These are phyloP conservation scores for Melinopterus prodromus DNA, from an alignment of 2,888 invertebrate species.

Conservation along the genomic window DNA sequence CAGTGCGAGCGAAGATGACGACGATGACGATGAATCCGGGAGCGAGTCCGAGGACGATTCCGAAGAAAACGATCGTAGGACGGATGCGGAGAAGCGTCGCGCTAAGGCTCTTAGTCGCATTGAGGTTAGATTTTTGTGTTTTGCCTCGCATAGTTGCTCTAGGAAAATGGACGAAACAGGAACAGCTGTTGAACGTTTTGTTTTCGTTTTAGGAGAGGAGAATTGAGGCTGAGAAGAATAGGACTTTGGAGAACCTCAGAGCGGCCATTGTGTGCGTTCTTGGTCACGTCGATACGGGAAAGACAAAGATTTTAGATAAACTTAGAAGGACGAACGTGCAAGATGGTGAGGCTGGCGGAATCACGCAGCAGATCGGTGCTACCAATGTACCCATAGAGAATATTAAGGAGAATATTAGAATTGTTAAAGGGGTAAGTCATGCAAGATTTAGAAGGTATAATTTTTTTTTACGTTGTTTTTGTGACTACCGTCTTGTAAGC, in stretches of 20 bases:
- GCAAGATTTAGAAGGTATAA: not conserved
- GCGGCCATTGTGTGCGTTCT: constrained; percentile 98
- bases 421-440: constrained; percentile 85
- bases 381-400: constrained; percentile 98
- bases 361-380: constrained; percentile 99
- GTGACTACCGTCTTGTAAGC: too few relatives aligned
- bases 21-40: constrained; percentile 53
- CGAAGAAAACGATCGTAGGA: constrained; percentile 70
- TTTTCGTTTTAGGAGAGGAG: constrained; percentile 66
- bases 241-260: constrained; percentile 75
- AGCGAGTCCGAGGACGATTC: constrained; percentile 48
- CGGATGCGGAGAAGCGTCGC: constrained; percentile 78
- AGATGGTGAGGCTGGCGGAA: constrained; percentile 98
- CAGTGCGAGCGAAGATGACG: constrained; percentile 59
- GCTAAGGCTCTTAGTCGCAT: constrained; percentile 79
- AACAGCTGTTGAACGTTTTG: not conserved
- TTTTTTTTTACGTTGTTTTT: too few relatives aligned
- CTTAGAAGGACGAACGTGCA: constrained; percentile 89
- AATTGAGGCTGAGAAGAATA: constrained; percentile 74
- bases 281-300: constrained; percentile 99
- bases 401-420: constrained; percentile 92
- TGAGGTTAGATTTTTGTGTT: constrained; percentile 60
- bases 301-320: constrained; percentile 99
- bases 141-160: not conserved
- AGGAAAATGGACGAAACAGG: too few relatives aligned